Percentiles rank a stretch among this genome's conserved stretches.
Evolutionary conservation across 2,888 invertebrate species (phyloP).

Genomic region (Graphium colonna): DNA sequence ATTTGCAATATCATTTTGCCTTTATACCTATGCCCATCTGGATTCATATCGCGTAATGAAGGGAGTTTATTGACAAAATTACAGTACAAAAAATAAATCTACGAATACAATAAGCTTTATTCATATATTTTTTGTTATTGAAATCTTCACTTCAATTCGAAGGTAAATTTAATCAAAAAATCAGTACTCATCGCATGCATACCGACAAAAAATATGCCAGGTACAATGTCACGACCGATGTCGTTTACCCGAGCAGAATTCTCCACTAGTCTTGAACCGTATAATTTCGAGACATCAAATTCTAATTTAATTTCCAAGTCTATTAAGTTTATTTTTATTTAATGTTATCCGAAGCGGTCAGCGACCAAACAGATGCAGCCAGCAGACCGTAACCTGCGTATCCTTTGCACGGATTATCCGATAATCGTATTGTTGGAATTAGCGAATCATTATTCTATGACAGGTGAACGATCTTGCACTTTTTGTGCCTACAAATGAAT

Average conservation of each 20-base stretch:
- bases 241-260: conserved; percentile 4
- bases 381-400: conserved; percentile 40
- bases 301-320: conserved; percentile 12
- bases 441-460: conserved; percentile 17
- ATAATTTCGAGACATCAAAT: conserved; percentile 20
- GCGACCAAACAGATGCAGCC: conserved; percentile 41
- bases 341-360: conserved; percentile 35
- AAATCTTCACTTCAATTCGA: background rate
- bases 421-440: conserved; percentile 29
- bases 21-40: background rate
- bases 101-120: background rate
- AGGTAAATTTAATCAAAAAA: conserved; percentile 3
- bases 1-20: background rate
- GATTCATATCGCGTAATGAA: background rate
- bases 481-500: background rate
- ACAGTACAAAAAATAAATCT: background rate
- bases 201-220: background rate
- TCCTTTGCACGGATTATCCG: conserved; percentile 26
- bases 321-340: conserved; percentile 6
- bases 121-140: background rate
- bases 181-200: background rate
- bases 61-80: background rate
- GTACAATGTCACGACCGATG: conserved; percentile 2
- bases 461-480: conserved; percentile 6
- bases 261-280: conserved; percentile 1